Evolutionary conservation across 2,888 invertebrate species (phyloP).

Genomic region (Hecatera dysodea): DNA sequence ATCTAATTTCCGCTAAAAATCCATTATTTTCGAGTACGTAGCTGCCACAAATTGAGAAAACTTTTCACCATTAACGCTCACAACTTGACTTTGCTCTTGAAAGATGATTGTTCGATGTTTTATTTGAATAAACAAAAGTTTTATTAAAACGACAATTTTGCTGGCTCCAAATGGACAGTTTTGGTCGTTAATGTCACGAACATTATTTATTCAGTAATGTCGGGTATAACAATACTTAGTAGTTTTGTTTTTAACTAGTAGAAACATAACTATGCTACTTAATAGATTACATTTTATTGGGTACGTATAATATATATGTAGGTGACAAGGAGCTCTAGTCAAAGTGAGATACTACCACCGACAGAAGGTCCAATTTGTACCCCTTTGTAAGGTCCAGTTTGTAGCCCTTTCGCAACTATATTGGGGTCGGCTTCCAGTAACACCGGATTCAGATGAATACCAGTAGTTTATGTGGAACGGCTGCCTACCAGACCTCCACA

Average conservation of each 20-base stretch:
- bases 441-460: too few relatives aligned
- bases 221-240: background rate
- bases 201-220: constrained; percentile 31
- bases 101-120: constrained; percentile 72
- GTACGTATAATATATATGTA: background rate
- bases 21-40: constrained; percentile 75
- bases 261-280: background rate
- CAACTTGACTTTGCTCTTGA: constrained; percentile 71
- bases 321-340: background rate
- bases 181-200: constrained; percentile 35
- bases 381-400: too few relatives aligned
- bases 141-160: constrained; percentile 62
- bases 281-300: background rate
- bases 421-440: too few relatives aligned
- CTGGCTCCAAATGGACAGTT: constrained; percentile 31
- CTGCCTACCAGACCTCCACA: too few relatives aligned
- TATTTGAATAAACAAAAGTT: constrained; percentile 71
- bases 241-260: background rate
- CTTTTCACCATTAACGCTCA: constrained; percentile 76
- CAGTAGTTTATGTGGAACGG: too few relatives aligned
- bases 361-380: too few relatives aligned
- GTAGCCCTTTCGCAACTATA: too few relatives aligned
- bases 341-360: too few relatives aligned
- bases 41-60: constrained; percentile 79
- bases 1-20: constrained; percentile 81